These are phyloP conservation scores for Anolis sagrei DNA, from an alignment of 2,113 vertebrate species.

Conservation along the genomic window DNA sequence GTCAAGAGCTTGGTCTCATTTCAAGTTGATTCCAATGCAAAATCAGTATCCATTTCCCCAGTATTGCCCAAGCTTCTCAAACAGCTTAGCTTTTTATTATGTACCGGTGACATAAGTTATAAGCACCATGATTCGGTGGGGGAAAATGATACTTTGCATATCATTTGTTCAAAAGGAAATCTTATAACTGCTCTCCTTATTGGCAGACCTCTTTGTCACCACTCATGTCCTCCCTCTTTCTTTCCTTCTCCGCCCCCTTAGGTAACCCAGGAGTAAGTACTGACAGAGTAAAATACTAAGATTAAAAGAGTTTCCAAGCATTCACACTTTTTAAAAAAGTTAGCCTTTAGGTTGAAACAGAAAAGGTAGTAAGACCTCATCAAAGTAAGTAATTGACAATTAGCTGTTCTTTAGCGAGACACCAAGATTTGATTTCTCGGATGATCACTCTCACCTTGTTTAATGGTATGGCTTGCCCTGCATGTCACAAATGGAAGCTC, in stretches of 20 bases:
- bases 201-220: neutral
- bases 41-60: neutral
- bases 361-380: neutral
- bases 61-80: too few relatives aligned
- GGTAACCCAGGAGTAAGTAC: neutral
- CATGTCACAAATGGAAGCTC: neutral
- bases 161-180: neutral
- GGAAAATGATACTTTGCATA: neutral
- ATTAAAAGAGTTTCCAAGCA: too few relatives aligned
- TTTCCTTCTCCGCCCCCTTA: neutral
- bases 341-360: neutral
- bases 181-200: too few relatives aligned
- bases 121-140: neutral
- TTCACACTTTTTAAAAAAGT: neutral
- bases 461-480: neutral
- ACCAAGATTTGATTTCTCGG: neutral
- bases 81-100: too few relatives aligned
- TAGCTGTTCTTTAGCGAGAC: neutral
- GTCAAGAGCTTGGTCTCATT: neutral
- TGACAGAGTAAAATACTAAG: neutral
- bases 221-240: neutral
- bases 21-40: neutral
- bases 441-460: neutral
- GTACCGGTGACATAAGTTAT: too few relatives aligned
- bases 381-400: neutral